These are phyloP conservation scores for Luperina testacea DNA, from an alignment of 2,888 invertebrate genomes.

Conservation along the genomic window DNA sequence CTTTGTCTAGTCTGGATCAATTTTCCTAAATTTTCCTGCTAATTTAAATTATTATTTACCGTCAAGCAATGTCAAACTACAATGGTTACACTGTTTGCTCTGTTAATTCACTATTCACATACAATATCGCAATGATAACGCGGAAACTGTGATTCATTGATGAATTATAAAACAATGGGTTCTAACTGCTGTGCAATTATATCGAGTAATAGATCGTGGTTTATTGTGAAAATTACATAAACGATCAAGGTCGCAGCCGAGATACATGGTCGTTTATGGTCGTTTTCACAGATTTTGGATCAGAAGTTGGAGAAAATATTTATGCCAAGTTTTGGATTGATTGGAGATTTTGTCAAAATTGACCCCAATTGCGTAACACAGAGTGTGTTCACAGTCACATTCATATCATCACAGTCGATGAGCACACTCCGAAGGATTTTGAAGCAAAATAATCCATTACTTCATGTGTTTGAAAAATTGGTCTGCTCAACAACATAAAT, in stretches of 20 bases:
- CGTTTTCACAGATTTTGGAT: not conserved
- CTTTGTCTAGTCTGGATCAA: not conserved
- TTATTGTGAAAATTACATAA: conserved; percentile 38
- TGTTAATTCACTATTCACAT: conserved; percentile 46
- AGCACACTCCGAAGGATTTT: not conserved
- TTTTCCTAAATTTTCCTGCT: not conserved
- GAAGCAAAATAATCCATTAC: not conserved
- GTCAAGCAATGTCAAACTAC: not conserved
- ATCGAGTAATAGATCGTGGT: conserved; percentile 27
- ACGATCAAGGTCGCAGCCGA: conserved; percentile 20
- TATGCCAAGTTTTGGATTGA: not conserved
- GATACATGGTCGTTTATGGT: not conserved
- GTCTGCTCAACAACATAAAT: not conserved
- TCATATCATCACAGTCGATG: not conserved
- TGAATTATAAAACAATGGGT: conserved; percentile 53
- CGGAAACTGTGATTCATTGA: conserved; percentile 53
- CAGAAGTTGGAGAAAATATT: not conserved
- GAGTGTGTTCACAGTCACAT: too few species aligned
- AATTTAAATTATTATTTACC: not conserved
- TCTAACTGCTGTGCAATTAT: conserved; percentile 30
- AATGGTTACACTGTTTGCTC: conserved; percentile 39
- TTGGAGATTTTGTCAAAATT: not conserved
- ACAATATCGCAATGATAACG: conserved; percentile 41
- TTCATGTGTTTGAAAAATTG: not conserved
- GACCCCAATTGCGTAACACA: too few species aligned